Conservation (phyloP, 1,140 invertebrate species). For the Lethocerus indicus region DNA sequence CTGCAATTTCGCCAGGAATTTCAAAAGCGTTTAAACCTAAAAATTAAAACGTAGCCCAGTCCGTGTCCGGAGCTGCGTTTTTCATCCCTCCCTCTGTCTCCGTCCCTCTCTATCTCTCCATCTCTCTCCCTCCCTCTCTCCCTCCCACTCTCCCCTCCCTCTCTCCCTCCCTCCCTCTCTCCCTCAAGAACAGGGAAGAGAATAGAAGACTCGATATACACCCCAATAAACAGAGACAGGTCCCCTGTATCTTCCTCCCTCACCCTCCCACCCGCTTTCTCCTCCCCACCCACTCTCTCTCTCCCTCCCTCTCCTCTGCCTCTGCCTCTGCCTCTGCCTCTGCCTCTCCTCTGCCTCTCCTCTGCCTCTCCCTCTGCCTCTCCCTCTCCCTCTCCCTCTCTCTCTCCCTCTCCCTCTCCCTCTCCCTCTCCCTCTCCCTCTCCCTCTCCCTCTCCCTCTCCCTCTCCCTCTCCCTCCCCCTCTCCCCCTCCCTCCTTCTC, state of each 20-base stretch:
- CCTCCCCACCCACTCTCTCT: slow-evolving; percentile 2
- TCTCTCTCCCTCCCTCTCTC: too few species aligned
- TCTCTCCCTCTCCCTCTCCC: slow-evolving; percentile 7
- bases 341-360: slow-evolving; percentile 1
- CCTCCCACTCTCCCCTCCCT: too few species aligned
- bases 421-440: slow-evolving; percentile 4
- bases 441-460: slow-evolving; percentile 1
- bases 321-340: slow-evolving; percentile 2
- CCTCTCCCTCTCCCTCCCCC: background rate
- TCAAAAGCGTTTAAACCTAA: too few species aligned
- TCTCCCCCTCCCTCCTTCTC: background rate
- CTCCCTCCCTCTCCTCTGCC: slow-evolving; percentile 4
- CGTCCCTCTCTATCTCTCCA: too few species aligned
- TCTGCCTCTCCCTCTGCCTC: slow-evolving; percentile 3
- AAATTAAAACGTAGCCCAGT: too few species aligned
- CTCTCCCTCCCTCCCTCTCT: background rate
- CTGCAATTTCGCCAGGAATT: too few species aligned
- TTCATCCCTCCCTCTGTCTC: too few species aligned
- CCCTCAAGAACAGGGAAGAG: background rate
- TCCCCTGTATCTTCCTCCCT: background rate
- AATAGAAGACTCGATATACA: background rate
- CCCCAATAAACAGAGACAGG: background rate
- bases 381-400: slow-evolving; percentile 8
- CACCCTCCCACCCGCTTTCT: too few species aligned
- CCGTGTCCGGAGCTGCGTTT: too few species aligned